Conservation (phyloP, 2,797 vertebrate genomes). For the Artibeus jamaicensis region DNA sequence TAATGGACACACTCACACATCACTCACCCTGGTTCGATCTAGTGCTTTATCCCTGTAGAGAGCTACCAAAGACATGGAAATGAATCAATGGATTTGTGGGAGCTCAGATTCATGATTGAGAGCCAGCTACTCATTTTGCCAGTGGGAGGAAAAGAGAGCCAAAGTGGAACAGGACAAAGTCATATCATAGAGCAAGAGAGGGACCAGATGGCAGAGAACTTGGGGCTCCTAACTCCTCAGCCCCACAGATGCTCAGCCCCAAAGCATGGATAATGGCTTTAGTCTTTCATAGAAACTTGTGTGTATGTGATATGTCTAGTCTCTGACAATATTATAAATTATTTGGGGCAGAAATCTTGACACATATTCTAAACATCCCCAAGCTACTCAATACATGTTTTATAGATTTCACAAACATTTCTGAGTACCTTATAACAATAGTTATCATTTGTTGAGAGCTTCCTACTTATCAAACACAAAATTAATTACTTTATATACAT, state of each 20-base stretch:
- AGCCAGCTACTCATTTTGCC: neutral
- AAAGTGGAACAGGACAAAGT: neutral
- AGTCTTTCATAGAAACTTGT: neutral
- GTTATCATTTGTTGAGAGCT: neutral
- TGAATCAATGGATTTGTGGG: neutral
- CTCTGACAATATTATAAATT: neutral
- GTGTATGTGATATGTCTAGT: neutral
- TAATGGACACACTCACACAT: neutral
- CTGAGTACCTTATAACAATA: neutral
- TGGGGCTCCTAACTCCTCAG: neutral
- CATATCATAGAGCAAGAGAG: neutral
- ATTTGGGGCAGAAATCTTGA: neutral
- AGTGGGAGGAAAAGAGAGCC: neutral
- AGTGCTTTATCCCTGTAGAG: neutral
- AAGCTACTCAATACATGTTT: neutral
- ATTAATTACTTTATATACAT: neutral
- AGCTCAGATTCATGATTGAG: neutral
- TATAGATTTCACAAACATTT: neutral
- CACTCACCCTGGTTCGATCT: neutral
- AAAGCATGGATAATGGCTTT: neutral
- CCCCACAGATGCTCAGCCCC: accelerated
- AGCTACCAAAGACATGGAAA: neutral
- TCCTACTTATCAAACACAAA: neutral
- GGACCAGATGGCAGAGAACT: neutral
- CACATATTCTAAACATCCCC: neutral